These are phyloP conservation scores for Drosophila mulleri DNA, from an alignment of 2,888 invertebrate genomes.

Conservation along the genomic window DNA sequence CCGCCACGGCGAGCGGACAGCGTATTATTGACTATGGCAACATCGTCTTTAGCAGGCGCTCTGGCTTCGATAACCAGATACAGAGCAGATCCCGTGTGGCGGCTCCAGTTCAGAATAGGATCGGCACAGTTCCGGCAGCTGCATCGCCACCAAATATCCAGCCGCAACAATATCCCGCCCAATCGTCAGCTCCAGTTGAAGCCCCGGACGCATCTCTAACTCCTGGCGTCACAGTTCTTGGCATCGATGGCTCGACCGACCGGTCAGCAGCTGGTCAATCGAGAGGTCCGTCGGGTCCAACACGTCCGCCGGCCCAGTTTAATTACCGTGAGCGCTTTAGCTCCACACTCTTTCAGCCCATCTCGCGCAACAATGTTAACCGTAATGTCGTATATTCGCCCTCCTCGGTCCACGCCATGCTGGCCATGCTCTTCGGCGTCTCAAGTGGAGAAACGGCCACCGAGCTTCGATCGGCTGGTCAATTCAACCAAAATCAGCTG, in stretches of 20 bases:
- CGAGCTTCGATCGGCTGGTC: constrained; percentile 64
- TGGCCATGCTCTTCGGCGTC: constrained; percentile 90
- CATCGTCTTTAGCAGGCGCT: not conserved
- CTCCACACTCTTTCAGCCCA: constrained; percentile 60
- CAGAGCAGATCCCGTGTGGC: constrained; percentile 7
- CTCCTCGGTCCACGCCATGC: constrained; percentile 88
- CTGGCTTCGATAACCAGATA: constrained; percentile 1
- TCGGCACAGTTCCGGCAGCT: not conserved
- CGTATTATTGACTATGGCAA: not conserved
- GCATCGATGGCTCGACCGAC: not conserved
- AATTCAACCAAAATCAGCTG: constrained; percentile 19
- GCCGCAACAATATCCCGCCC: not conserved
- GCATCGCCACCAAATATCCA: not conserved
- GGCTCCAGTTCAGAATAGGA: not conserved
- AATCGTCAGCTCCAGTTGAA: not conserved
- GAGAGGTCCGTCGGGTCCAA: constrained; percentile 14
- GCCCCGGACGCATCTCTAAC: not conserved
- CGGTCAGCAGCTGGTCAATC: not conserved
- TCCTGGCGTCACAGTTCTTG: constrained; percentile 1
- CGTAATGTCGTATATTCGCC: constrained; percentile 80
- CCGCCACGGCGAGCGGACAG: constrained; percentile 3
- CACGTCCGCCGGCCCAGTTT: constrained; percentile 40
- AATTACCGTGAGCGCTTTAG: constrained; percentile 66
- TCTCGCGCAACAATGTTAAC: constrained; percentile 36
- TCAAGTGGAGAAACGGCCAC: constrained; percentile 86